Conservation (phyloP, 1,140 invertebrate species). For the Drosophila baimaii region DNA sequence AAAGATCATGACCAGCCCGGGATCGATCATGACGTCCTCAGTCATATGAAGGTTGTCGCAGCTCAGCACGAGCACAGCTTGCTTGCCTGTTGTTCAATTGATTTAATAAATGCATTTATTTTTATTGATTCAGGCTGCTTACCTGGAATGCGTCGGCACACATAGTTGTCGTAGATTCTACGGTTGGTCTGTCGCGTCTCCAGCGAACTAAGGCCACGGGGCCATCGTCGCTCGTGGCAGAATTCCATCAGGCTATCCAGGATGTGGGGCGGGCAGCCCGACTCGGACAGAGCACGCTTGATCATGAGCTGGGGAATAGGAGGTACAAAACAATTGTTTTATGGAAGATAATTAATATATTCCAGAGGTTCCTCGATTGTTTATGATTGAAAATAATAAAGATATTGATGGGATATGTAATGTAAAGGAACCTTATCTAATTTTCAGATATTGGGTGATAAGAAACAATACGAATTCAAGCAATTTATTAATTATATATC, state of each 20-base stretch:
- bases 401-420: background rate
- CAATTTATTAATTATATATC: background rate
- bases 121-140: background rate
- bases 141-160: conserved; percentile 96
- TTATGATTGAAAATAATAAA: background rate
- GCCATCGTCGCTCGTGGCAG: conserved; percentile 97
- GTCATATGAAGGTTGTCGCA: conserved; percentile 98
- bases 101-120: background rate
- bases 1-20: conserved; percentile 99
- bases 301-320: conserved; percentile 91
- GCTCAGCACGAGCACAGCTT: conserved; percentile 96
- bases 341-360: background rate
- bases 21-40: conserved; percentile 97
- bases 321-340: no score
- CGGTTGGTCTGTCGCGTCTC: conserved; percentile 97
- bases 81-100: conserved; percentile 86
- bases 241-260: conserved; percentile 98
- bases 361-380: background rate
- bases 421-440: background rate
- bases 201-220: conserved; percentile 94
- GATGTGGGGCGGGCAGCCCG: conserved; percentile 95
- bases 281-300: conserved; percentile 95
- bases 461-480: no score
- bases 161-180: conserved; percentile 94
- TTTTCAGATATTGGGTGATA: background rate